phyloP scores from a whole-genome alignment of 2,888 invertebrate genomes.

The Archips xylosteana region DNA sequence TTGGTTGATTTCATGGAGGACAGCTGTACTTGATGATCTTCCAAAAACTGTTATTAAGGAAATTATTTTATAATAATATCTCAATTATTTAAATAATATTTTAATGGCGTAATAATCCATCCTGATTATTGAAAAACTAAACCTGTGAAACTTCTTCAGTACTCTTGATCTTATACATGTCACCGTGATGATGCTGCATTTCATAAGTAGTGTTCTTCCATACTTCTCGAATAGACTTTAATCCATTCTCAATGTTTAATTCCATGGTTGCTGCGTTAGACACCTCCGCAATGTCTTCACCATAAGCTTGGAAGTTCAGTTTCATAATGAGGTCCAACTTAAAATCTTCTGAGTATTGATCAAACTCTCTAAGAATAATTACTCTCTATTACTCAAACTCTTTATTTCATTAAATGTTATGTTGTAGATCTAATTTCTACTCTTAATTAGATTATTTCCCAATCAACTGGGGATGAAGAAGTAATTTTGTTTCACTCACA shows the following conservation, averaged over 20 bases:
- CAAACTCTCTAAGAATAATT: conserved; percentile 86
- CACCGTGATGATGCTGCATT: conserved; percentile 89
- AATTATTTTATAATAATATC: background rate
- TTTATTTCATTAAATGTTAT: too few species aligned
- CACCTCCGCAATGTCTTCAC: conserved; percentile 93
- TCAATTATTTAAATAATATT: too few species aligned
- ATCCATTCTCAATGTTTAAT: conserved; percentile 92
- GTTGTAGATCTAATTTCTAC: background rate
- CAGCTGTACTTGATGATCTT: conserved; percentile 94
- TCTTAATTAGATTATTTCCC: background rate
- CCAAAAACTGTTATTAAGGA: conserved; percentile 81
- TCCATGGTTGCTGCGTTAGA: conserved; percentile 96
- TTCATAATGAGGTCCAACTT: conserved; percentile 92
- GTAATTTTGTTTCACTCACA: too few species aligned
- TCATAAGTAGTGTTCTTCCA: conserved; percentile 91
- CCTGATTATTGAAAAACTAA: background rate
- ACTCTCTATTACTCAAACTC: background rate
- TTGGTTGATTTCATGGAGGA: conserved; percentile 95
- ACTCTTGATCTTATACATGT: conserved; percentile 89
- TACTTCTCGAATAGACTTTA: conserved; percentile 88
- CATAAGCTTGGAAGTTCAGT: conserved; percentile 92
- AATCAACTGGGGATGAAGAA: too few species aligned
- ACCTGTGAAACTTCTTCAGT: conserved; percentile 92
- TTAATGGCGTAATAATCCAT: too few species aligned
- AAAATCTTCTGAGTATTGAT: conserved; percentile 91